Conservation (phyloP, 2,888 invertebrate genomes). For the Nephrotoma flavescens region DNA sequence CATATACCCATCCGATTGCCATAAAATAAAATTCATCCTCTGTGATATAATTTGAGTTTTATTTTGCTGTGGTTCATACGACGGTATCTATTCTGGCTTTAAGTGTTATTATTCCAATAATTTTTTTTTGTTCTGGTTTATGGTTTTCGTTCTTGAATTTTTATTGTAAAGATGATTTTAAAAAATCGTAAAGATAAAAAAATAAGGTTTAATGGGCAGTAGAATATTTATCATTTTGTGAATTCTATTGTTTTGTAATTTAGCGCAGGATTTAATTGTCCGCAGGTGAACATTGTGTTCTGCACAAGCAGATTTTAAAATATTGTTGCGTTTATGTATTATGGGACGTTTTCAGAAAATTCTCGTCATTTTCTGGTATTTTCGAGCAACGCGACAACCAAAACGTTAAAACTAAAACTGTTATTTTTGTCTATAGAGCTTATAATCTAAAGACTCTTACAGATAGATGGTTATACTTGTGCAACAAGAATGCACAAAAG, state of each 20-base stretch:
- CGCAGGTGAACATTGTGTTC: background rate
- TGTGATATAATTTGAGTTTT: background rate
- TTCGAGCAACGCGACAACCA: too few relatives aligned
- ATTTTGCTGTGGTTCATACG: background rate
- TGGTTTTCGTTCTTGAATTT: background rate
- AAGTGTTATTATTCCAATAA: background rate
- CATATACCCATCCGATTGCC: background rate
- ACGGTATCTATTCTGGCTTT: background rate
- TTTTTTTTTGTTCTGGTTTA: background rate
- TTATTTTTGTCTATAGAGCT: too few relatives aligned
- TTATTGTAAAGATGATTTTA: background rate
- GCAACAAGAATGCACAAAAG: too few relatives aligned
- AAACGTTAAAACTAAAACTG: too few relatives aligned
- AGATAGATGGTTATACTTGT: too few relatives aligned
- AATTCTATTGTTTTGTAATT: background rate
- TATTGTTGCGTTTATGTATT: too few relatives aligned
- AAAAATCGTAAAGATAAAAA: background rate
- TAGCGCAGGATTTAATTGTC: background rate
- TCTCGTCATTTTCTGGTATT: too few relatives aligned
- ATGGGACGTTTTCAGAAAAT: too few relatives aligned
- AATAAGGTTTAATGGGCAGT: background rate
- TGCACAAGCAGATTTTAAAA: too few relatives aligned
- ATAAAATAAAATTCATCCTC: background rate
- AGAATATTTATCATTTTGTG: background rate
- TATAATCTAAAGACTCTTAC: too few relatives aligned